Base-by-base conservation (phyloP, 2,113 vertebrate species). In the Pangasianodon hypophthalmus region DNA sequence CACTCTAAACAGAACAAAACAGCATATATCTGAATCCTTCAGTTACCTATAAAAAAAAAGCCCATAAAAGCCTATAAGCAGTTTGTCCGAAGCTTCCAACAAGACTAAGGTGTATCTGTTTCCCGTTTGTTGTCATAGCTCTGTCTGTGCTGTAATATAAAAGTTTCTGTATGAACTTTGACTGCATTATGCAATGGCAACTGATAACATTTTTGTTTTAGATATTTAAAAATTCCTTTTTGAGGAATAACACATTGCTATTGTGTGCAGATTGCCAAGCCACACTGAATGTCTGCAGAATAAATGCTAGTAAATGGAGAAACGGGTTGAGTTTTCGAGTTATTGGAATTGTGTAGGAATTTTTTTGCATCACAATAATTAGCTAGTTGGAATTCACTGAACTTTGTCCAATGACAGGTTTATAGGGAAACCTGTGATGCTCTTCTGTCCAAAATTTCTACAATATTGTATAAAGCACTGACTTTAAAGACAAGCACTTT, bases 261-360 rank as follows among this genome's bases (percentile, higher is more conserved):
- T 81, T 91, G 18, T 88, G 84, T 88, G 89, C 16, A n/a, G 46
- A 80, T 80, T 50, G 26, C 46, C 86, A 89, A 88, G 88, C 85
- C 88, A 88, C 80, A 93, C 87, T 85, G 85, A 87, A 82, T 88
- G 89, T 89, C 58, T 54, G 54, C 60, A 64, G 91, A 92, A 93
- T 91, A 92, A 92, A 92, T 37, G 18, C 32, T 69, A 71, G 44
- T 67, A 54, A 88, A 75, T 84, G 14, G 21, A 67, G 19, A 54
- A 79, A 79, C 41, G 56, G 13, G 3, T 56, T 46, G 6, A 54
- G 64, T 13, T 80, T 85, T 79, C 56, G 18, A 7, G 1, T 60
- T 50, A 26, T 32, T 75, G 19, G 46, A 75, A 46, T 58, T 58
- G 48, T 44, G 48, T 44, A 10, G 32, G 6, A 32, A 29, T 48